Evolutionary conservation across 1,140 invertebrate genomes (phyloP).

Genomic region (Anthonomus grandis): DNA sequence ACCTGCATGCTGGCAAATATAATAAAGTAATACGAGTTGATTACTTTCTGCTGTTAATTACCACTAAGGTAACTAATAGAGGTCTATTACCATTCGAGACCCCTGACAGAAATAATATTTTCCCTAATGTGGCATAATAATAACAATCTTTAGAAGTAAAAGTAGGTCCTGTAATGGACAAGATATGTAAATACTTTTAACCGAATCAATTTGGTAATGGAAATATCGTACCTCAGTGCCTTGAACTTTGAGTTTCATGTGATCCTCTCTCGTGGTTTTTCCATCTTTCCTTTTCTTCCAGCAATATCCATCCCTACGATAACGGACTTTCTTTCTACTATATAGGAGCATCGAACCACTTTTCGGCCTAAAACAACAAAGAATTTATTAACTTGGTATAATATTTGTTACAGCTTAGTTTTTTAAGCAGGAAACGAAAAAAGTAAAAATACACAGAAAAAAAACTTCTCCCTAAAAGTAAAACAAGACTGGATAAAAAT

Average conservation of each 20-base stretch:
- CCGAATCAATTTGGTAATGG: too few relatives aligned
- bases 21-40: too few relatives aligned
- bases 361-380: slow-evolving; percentile 68
- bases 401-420: neutral
- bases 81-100: too few relatives aligned
- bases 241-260: slow-evolving; percentile 98
- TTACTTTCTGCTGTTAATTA: too few relatives aligned
- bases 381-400: slow-evolving; percentile 2
- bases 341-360: slow-evolving; percentile 97
- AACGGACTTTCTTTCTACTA: slow-evolving; percentile 92
- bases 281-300: slow-evolving; percentile 99
- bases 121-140: too few relatives aligned
- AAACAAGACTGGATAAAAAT: too few relatives aligned
- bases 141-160: too few relatives aligned
- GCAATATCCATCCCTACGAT: slow-evolving; percentile 94
- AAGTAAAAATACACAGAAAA: neutral
- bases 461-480: neutral
- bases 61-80: too few relatives aligned
- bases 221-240: slow-evolving; percentile 91
- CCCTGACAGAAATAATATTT: too few relatives aligned
- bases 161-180: too few relatives aligned
- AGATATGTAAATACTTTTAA: too few relatives aligned
- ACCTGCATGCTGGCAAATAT: too few relatives aligned
- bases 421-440: neutral
- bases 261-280: slow-evolving; percentile 96